These are phyloP conservation scores for Crossaster papposus DNA, from an alignment of 53 echinoderm and acorn worm genomes.

Conservation along the genomic window DNA sequence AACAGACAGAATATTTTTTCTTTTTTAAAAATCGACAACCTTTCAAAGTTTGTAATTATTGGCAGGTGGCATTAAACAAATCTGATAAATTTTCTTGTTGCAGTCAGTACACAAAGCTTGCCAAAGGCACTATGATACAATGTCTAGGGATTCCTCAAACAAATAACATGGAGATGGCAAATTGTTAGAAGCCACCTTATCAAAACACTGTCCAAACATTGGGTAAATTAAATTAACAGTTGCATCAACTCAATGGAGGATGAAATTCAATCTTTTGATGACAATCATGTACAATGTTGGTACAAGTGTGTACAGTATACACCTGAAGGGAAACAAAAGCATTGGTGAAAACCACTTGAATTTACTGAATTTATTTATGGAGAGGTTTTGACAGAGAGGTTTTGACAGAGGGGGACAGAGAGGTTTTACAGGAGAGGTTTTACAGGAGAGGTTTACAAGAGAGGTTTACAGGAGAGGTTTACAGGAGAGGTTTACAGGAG, in stretches of 20 bases:
- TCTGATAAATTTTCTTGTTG: not conserved
- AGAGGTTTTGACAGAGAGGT: no score
- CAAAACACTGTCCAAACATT: not conserved
- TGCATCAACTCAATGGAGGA: not conserved
- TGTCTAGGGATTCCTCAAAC: not conserved
- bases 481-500: no score
- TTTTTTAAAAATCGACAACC: not conserved
- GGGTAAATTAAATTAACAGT: not conserved
- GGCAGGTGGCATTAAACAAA: not conserved
- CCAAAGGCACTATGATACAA: not conserved
- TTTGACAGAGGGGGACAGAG: no score
- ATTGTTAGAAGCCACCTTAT: not conserved
- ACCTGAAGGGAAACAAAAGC: not conserved
- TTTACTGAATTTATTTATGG: no score
- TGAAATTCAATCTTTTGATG: not conserved
- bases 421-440: no score
- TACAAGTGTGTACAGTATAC: not conserved
- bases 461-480: no score
- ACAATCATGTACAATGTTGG: not conserved
- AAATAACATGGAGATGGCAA: not conserved
- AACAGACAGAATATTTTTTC: not conserved
- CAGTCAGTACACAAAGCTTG: not conserved
- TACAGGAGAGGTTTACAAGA: no score
- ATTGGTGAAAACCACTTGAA: no score
- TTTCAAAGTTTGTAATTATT: not conserved